A percentile compares a stretch with the other conserved stretches of the same genome.
Conservation (phyloP, 1,140 invertebrate species). For the Galleria mellonella region DNA sequence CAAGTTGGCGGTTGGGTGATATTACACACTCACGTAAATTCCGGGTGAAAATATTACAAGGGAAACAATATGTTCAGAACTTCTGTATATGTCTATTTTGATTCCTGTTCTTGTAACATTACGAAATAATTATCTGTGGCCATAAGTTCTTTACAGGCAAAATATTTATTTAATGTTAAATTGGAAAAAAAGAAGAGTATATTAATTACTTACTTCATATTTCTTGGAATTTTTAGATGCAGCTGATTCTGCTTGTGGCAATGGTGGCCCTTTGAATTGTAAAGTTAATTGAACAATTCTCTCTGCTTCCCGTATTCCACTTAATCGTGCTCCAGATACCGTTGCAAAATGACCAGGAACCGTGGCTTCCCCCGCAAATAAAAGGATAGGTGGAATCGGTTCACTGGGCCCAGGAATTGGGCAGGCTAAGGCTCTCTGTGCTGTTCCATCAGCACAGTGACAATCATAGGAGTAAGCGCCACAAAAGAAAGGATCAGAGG, state of each 20-base stretch:
- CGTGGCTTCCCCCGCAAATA: slow-evolving; percentile 90
- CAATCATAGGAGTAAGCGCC: slow-evolving; percentile 80
- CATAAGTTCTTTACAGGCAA: too few relatives aligned
- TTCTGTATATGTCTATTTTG: too few relatives aligned
- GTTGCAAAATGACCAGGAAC: slow-evolving; percentile 76
- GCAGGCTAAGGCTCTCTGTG: slow-evolving; percentile 76
- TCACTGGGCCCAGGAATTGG: slow-evolving; percentile 77
- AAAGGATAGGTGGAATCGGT: slow-evolving; percentile 68
- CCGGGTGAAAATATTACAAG: slow-evolving; percentile 22
- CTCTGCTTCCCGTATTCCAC: slow-evolving; percentile 81
- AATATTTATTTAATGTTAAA: too few relatives aligned
- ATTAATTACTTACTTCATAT: not conserved
- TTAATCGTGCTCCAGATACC: slow-evolving; percentile 81
- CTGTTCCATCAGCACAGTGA: slow-evolving; percentile 63
- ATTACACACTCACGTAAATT: slow-evolving; percentile 16
- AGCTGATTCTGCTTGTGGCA: slow-evolving; percentile 12
- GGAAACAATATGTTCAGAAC: too few relatives aligned
- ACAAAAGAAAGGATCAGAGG: slow-evolving; percentile 76
- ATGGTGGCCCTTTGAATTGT: slow-evolving; percentile 73
- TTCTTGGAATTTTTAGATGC: not conserved
- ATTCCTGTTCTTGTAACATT: too few relatives aligned
- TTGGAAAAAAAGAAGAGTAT: not conserved
- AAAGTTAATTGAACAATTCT: slow-evolving; percentile 79
- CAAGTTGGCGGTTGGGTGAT: slow-evolving; percentile 16
- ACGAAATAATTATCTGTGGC: too few relatives aligned